A percentile compares a stretch with the other conserved stretches of the same genome.
Evolutionary conservation across 1,140 invertebrate genomes (phyloP).

Genomic region (Ylistrum balloti): DNA sequence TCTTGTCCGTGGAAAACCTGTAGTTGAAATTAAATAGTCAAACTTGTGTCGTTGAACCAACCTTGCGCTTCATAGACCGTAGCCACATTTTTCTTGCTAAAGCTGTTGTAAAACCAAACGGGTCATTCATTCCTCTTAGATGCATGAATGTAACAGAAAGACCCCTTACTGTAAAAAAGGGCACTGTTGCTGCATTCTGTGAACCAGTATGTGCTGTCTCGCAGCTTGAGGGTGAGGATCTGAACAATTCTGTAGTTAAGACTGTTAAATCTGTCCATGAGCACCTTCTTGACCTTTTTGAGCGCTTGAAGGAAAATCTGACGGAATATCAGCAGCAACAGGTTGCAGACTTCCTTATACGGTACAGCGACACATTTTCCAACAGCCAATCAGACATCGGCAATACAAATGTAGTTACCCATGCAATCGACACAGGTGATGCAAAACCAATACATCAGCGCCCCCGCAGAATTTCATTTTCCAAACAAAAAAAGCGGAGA

Average conservation of each 20-base stretch:
- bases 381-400: slow-evolving; percentile 47
- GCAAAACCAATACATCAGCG: slow-evolving; percentile 11
- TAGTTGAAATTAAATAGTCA: neutral
- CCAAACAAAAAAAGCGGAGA: slow-evolving; percentile 32
- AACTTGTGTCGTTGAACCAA: neutral
- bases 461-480: neutral
- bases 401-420: slow-evolving; percentile 35
- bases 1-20: neutral
- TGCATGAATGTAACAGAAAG: neutral
- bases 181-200: neutral
- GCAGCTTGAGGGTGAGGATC: no score
- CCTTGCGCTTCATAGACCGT: neutral
- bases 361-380: slow-evolving; percentile 44
- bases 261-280: neutral
- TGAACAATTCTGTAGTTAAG: neutral
- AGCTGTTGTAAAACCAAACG: neutral
- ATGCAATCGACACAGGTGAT: slow-evolving; percentile 46
- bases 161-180: neutral
- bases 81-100: neutral
- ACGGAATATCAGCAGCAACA: neutral
- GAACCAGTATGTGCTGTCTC: neutral
- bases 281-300: slow-evolving; percentile 40
- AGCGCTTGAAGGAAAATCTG: neutral
- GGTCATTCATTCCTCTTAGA: neutral
- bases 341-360: neutral